These are phyloP conservation scores for Phortica magna DNA, from an alignment of 2,888 invertebrate genomes.

Conservation along the genomic window DNA sequence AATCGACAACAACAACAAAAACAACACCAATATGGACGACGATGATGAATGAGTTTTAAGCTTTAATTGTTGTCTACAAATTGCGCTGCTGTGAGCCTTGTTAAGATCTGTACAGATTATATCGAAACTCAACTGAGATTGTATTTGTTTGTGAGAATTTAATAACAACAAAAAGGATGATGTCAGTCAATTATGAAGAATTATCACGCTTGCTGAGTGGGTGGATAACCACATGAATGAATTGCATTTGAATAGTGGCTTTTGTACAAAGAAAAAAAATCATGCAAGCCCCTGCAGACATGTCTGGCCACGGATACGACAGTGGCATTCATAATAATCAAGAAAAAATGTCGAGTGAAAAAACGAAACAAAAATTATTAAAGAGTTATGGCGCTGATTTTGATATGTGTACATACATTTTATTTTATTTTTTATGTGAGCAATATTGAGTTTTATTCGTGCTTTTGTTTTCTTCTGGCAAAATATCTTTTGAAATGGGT, in stretches of 20 bases:
- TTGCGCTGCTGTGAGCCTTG: slow-evolving; percentile 47
- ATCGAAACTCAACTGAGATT: slow-evolving; percentile 3
- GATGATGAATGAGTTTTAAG: slow-evolving; percentile 66
- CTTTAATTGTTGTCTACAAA: slow-evolving; percentile 71
- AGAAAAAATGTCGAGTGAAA: background rate
- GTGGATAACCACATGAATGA: slow-evolving; percentile 42
- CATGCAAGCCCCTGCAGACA: slow-evolving; percentile 28
- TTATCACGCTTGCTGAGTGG: slow-evolving; percentile 53
- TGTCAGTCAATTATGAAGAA: slow-evolving; percentile 72
- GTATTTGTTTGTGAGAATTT: background rate
- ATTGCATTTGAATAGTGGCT: slow-evolving; percentile 62
- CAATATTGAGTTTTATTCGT: background rate
- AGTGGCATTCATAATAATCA: slow-evolving; percentile 39
- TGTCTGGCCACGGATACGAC: slow-evolving; percentile 15
- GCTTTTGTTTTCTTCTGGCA: background rate
- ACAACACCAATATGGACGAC: slow-evolving; percentile 48
- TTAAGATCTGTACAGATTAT: background rate
- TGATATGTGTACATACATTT: background rate
- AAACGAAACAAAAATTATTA: background rate
- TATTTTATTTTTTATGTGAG: slow-evolving; percentile 22
- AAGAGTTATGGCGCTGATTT: background rate
- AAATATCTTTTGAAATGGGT: slow-evolving; percentile 13
- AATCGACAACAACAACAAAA: slow-evolving; percentile 57
- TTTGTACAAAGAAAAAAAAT: slow-evolving; percentile 5
- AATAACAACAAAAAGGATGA: slow-evolving; percentile 53